Percentiles rank a stretch among this genome's conserved stretches.
These are phyloP conservation scores for Leptinotarsa tumamoca DNA, from an alignment of 2,888 invertebrate genomes.

Conservation along the genomic window DNA sequence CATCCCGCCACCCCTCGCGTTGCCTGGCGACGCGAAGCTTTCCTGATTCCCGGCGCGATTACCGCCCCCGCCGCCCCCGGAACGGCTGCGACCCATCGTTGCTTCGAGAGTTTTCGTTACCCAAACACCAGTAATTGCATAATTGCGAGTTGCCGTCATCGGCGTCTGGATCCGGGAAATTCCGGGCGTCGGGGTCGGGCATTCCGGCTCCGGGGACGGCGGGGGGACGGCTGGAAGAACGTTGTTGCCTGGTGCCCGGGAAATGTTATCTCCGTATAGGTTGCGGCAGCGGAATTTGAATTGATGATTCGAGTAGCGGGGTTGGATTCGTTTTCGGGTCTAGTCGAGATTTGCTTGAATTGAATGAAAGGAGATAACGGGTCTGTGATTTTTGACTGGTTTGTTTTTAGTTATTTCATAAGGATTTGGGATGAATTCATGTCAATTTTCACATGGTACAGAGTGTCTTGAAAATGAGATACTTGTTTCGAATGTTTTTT, in stretches of 20 bases:
- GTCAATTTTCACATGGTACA: no score
- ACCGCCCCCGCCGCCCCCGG: slow-evolving; percentile 31
- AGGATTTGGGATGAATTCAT: no score
- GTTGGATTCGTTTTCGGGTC: not conserved
- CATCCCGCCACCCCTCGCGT: slow-evolving; percentile 36
- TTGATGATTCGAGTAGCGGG: not conserved
- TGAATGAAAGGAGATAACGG: no score
- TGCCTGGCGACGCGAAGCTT: slow-evolving; percentile 16
- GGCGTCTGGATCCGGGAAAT: slow-evolving; percentile 48
- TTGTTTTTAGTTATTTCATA: no score
- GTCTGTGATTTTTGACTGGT: no score
- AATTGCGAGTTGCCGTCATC: slow-evolving; percentile 45
- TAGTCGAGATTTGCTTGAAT: no score
- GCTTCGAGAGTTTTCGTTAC: slow-evolving; percentile 57
- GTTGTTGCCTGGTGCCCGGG: slow-evolving; percentile 13
- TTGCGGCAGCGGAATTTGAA: slow-evolving; percentile 7
- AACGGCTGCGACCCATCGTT: slow-evolving; percentile 4
- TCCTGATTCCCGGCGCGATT: slow-evolving; percentile 30
- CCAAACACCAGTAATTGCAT: slow-evolving; percentile 56
- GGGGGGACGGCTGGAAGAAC: slow-evolving; percentile 1
- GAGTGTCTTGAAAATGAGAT: no score
- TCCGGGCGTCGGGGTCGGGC: slow-evolving; percentile 36
- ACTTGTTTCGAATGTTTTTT: no score
- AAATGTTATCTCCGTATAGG: slow-evolving; percentile 13
- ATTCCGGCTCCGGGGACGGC: slow-evolving; percentile 5